Evolutionary conservation across 1,140 invertebrate genomes (phyloP).

Genomic region (Agrypnia vestita): DNA sequence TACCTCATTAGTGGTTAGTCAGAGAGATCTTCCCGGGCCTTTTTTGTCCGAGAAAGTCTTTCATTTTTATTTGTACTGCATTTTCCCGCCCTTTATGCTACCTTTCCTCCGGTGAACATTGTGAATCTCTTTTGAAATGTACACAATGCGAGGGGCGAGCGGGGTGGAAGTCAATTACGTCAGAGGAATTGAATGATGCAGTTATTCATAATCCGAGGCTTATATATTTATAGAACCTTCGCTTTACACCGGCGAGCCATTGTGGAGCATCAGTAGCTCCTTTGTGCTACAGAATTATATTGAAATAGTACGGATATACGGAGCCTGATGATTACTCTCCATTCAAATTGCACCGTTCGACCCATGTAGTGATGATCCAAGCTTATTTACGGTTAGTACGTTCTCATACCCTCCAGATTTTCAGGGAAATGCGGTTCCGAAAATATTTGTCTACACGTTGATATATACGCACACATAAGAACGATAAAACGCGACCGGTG

Average conservation of each 20-base stretch:
- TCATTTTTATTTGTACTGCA: slow-evolving; percentile 47
- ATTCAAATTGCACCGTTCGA: too few relatives aligned
- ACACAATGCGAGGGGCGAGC: slow-evolving; percentile 23
- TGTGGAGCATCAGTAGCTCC: neutral
- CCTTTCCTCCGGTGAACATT: slow-evolving; percentile 28
- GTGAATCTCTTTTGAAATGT: slow-evolving; percentile 47
- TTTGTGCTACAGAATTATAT: too few relatives aligned
- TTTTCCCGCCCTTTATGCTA: slow-evolving; percentile 29
- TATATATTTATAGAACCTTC: neutral
- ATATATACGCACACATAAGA: too few relatives aligned
- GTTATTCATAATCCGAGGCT: slow-evolving; percentile 23
- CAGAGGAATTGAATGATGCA: slow-evolving; percentile 32
- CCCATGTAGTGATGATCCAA: too few relatives aligned
- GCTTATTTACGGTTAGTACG: too few relatives aligned
- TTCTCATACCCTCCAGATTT: too few relatives aligned
- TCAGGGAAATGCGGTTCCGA: too few relatives aligned
- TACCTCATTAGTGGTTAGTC: slow-evolving; percentile 55
- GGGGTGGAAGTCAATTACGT: slow-evolving; percentile 39
- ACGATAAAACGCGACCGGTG: too few relatives aligned
- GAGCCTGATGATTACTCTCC: too few relatives aligned
- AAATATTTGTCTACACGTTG: too few relatives aligned
- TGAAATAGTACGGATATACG: too few relatives aligned
- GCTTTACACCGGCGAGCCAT: neutral
- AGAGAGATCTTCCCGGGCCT: slow-evolving; percentile 38
- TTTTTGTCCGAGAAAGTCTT: slow-evolving; percentile 22